These are phyloP conservation scores for Scartelaos histophorus DNA, from an alignment of 2,113 vertebrate genomes.

Conservation along the genomic window DNA sequence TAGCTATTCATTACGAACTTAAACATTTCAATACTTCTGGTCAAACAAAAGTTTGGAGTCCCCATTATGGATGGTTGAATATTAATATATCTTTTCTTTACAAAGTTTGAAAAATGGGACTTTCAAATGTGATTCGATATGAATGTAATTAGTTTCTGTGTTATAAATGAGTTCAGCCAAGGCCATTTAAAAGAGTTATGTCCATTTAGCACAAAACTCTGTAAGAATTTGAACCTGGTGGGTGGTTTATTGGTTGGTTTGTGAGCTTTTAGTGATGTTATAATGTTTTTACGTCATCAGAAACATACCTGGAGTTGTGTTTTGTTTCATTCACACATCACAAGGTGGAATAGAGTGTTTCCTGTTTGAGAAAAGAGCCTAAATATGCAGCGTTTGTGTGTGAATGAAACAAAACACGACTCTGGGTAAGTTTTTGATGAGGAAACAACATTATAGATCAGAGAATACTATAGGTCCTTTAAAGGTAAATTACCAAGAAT, in stretches of 20 bases:
- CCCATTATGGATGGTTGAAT: not conserved
- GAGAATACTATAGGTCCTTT: too few species aligned
- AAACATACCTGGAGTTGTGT: too few species aligned
- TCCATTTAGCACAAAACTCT: not conserved
- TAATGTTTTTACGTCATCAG: too few species aligned
- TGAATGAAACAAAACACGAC: too few species aligned
- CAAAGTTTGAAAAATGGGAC: not conserved
- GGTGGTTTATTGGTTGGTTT: not conserved
- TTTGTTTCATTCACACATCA: too few species aligned
- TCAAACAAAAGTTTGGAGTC: slow-evolving; percentile 6
- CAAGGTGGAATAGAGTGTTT: too few species aligned
- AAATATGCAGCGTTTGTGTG: too few species aligned
- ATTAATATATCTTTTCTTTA: not conserved
- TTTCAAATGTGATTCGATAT: slow-evolving; percentile 8
- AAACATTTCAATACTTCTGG: not conserved
- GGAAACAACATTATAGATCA: too few species aligned
- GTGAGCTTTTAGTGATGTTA: too few species aligned
- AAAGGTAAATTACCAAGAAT: too few species aligned
- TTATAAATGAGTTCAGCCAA: not conserved
- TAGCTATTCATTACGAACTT: slow-evolving; percentile 12
- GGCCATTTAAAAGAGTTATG: not conserved
- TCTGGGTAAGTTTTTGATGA: too few species aligned
- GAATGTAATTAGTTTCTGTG: not conserved
- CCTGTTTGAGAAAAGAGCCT: too few species aligned
- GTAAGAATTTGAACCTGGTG: not conserved